These are phyloP conservation scores for Sylvilagus floridanus DNA, from an alignment of 2,797 vertebrate species.

Conservation along the genomic window DNA sequence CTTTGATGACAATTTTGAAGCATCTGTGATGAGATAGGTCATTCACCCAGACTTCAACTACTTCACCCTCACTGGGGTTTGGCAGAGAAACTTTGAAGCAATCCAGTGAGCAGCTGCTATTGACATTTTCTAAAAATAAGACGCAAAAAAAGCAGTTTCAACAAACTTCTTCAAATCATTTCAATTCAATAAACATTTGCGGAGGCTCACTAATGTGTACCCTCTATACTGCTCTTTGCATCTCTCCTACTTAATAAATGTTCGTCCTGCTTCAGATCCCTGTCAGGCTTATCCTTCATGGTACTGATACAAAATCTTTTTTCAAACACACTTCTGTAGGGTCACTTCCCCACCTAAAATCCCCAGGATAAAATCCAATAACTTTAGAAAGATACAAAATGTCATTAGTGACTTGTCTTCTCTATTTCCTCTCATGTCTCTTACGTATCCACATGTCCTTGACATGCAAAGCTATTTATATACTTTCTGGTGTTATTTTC, in stretches of 20 bases:
- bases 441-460: background rate
- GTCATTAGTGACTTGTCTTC: conserved; percentile 53
- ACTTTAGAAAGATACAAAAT: conserved; percentile 65
- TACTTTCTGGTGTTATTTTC: conserved; percentile 9
- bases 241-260: conserved; percentile 69
- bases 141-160: conserved; percentile 60
- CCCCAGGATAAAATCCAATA: conserved; percentile 53
- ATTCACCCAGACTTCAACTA: conserved; percentile 72
- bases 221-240: conserved; percentile 67
- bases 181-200: conserved; percentile 76
- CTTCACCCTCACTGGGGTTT: conserved; percentile 66
- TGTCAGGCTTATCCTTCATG: conserved; percentile 18
- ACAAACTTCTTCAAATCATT: conserved; percentile 78
- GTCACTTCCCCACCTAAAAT: conserved; percentile 58
- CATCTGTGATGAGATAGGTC: conserved; percentile 78
- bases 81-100: conserved; percentile 71
- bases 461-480: conserved; percentile 64
- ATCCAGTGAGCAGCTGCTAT: conserved; percentile 67
- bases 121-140: conserved; percentile 83
- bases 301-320: conserved; percentile 40
- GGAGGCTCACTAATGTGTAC: conserved; percentile 73
- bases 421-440: conserved; percentile 16
- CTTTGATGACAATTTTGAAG: conserved; percentile 78
- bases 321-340: conserved; percentile 57
- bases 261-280: conserved; percentile 62